phyloP scores from a whole-genome alignment of 1,140 invertebrate genomes.

The Orchesella cincta region DNA sequence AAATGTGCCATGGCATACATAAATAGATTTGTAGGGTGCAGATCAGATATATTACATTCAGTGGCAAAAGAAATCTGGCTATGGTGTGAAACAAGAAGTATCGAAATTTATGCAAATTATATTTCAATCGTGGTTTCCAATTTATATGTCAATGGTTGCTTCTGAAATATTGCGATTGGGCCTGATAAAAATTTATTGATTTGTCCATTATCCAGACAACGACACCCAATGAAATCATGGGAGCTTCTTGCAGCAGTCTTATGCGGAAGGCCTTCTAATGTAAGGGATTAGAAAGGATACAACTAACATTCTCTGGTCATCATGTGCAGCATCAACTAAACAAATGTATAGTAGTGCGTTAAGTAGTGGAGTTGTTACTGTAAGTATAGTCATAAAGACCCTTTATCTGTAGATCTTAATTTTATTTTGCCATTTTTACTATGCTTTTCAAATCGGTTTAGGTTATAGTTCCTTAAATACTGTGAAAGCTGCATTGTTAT shows the following conservation, averaged over 20 bases:
- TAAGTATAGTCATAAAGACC: not conserved
- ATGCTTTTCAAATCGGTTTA: not conserved
- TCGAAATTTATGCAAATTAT: conserved; percentile 20
- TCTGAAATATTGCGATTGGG: not conserved
- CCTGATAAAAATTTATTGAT: not conserved
- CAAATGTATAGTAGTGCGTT: not conserved
- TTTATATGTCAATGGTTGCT: not conserved
- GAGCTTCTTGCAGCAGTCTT: not conserved
- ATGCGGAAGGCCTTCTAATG: not conserved
- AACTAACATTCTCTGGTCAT: not conserved
- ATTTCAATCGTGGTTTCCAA: conserved; percentile 25
- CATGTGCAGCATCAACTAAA: not conserved
- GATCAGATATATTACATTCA: conserved; percentile 20
- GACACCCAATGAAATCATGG: not conserved
- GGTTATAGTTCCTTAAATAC: conserved; percentile 21
- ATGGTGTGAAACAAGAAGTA: conserved; percentile 11
- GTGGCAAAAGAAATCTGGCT: conserved; percentile 29
- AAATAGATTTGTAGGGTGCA: conserved; percentile 35
- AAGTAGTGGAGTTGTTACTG: not conserved
- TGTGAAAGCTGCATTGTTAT: not conserved
- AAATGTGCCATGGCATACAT: conserved; percentile 33
- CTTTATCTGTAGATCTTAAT: not conserved
- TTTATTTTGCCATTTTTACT: not conserved
- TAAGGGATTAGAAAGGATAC: not conserved
- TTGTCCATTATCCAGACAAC: not conserved